These are phyloP conservation scores for Chionis minor DNA, from an alignment of 2,113 vertebrate genomes.

Conservation along the genomic window DNA sequence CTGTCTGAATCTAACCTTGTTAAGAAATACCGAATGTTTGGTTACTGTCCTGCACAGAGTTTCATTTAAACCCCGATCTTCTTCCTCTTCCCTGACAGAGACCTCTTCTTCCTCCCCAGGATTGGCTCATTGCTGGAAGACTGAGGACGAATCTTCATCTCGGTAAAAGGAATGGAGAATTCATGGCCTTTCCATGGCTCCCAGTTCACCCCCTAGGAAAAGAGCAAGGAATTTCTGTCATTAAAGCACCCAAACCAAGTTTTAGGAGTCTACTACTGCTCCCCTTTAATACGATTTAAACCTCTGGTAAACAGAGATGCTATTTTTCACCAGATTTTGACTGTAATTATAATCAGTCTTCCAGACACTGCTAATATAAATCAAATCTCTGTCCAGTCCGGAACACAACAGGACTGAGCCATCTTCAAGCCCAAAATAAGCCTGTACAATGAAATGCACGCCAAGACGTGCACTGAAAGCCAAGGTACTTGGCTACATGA, in stretches of 20 bases:
- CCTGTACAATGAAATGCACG: background rate
- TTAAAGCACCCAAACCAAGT: background rate
- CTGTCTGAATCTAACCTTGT: background rate
- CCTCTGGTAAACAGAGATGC: background rate
- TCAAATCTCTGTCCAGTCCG: background rate
- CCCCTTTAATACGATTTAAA: background rate
- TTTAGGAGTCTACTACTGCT: background rate
- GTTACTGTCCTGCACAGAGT: background rate
- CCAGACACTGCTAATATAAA: background rate
- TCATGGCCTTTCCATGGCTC: conserved; percentile 90
- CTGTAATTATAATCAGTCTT: background rate
- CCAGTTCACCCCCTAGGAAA: conserved; percentile 86
- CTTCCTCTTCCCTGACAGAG: conserved; percentile 42
- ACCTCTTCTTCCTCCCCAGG: conserved; percentile 73
- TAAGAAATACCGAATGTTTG: background rate
- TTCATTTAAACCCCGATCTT: background rate
- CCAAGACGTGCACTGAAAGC: background rate
- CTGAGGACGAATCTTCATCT: conserved; percentile 85
- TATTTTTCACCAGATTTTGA: background rate
- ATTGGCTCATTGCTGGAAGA: conserved; percentile 40
- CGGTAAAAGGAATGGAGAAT: conserved; percentile 84
- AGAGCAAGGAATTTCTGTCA: background rate
- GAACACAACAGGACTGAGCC: background rate
- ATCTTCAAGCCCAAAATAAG: background rate
- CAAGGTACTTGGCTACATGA: background rate